phyloP scores from a whole-genome alignment of 2,113 vertebrate species.

The Lasiurus cinereus region DNA sequence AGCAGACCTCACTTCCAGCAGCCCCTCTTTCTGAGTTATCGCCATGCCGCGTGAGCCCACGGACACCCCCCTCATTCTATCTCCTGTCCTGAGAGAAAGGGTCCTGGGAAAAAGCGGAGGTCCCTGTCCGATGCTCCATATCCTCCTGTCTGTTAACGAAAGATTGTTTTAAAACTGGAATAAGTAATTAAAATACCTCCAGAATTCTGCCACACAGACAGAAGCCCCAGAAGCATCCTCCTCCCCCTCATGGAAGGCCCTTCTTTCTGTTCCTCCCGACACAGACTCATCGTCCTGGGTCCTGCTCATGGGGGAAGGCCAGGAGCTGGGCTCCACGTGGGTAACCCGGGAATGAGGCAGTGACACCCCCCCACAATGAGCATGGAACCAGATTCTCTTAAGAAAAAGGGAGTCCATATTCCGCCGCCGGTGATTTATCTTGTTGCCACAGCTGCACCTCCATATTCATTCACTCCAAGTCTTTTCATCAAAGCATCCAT shows the following conservation, averaged over 20 bases:
- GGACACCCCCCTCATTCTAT: not conserved
- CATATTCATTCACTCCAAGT: not conserved
- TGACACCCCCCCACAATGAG: not conserved
- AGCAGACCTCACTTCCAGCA: rapidly evolving
- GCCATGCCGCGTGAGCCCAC: not conserved
- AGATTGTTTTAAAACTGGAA: not conserved
- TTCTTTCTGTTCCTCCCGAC: not conserved
- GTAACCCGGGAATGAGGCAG: too few species aligned
- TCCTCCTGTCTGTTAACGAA: not conserved
- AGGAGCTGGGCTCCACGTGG: not conserved
- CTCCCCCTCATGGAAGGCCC: not conserved
- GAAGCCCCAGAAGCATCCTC: not conserved
- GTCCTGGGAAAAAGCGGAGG: not conserved
- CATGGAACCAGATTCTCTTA: not conserved
- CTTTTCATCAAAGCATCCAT: slow-evolving; percentile 23
- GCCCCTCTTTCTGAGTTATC: too few species aligned
- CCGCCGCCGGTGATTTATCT: slow-evolving; percentile 37
- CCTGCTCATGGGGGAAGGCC: not conserved
- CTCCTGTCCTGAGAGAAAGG: not conserved
- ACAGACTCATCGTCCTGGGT: rapidly evolving
- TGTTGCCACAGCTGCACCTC: not conserved
- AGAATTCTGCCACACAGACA: not conserved
- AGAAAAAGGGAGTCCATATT: not conserved
- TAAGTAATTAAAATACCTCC: not conserved
- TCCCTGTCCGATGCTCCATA: not conserved